Percentiles rank a stretch among this genome's conserved stretches.
These are phyloP conservation scores for Axinella damicornis DNA, from an alignment of 37 sponge, comb jelly and placozoan genomes.

Conservation along the genomic window DNA sequence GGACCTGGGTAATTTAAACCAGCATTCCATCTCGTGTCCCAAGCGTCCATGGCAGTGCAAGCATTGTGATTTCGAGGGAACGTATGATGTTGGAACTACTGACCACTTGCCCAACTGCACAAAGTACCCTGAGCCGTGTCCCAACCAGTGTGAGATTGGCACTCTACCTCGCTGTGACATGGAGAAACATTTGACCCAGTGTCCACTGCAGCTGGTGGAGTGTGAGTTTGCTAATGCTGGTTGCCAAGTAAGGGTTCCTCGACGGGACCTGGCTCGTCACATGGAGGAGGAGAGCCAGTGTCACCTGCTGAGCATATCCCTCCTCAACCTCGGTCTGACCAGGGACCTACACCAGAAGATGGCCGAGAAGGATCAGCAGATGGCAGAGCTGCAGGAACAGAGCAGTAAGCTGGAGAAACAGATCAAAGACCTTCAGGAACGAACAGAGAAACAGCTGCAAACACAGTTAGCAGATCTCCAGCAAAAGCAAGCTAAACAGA, in stretches of 20 bases:
- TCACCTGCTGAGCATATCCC: slow-evolving; percentile 14
- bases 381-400: too few relatives aligned
- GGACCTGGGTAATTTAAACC: background rate
- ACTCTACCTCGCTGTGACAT: slow-evolving; percentile 19
- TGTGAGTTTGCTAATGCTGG: slow-evolving; percentile 48
- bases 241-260: slow-evolving; percentile 12
- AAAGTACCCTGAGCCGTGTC: slow-evolving; percentile 24
- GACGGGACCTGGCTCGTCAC: slow-evolving; percentile 9
- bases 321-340: slow-evolving; percentile 6
- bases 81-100: background rate
- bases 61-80: slow-evolving; percentile 13
- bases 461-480: too few relatives aligned
- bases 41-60: slow-evolving; percentile 38
- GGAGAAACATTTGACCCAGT: slow-evolving; percentile 25
- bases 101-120: slow-evolving; percentile 25
- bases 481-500: too few relatives aligned
- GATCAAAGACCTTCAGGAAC: too few relatives aligned
- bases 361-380: too few relatives aligned
- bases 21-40: slow-evolving; percentile 24
- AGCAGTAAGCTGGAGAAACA: too few relatives aligned
- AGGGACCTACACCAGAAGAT: background rate
- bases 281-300: slow-evolving; percentile 15
- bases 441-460: too few relatives aligned
- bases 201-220: slow-evolving; percentile 23
- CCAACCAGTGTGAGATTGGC: slow-evolving; percentile 22